A percentile compares a stretch with the other conserved stretches of the same genome.
phyloP scores from a whole-genome alignment of 2,113 vertebrate genomes.

The Platysteira castanea region DNA sequence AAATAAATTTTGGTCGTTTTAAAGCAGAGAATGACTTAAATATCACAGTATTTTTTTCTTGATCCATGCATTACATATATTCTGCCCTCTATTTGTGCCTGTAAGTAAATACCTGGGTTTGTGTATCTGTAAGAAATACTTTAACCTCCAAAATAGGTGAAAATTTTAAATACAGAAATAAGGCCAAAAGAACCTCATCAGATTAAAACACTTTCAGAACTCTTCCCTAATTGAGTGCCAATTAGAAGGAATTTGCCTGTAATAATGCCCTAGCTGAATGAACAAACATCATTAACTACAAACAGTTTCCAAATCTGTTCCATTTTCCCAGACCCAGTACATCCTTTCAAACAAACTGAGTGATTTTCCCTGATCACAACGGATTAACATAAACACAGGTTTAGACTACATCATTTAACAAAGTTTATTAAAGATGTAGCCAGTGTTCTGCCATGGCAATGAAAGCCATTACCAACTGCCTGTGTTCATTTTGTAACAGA shows the following conservation, averaged over 20 bases:
- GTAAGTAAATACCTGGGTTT: not conserved
- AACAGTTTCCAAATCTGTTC: not conserved
- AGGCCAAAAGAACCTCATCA: not conserved
- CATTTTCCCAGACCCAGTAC: not conserved
- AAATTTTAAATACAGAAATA: not conserved
- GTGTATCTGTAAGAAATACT: not conserved
- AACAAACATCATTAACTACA: not conserved
- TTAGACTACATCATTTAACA: not conserved
- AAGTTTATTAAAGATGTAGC: not conserved
- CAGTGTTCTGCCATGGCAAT: not conserved
- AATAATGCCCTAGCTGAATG: not conserved
- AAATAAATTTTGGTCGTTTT: not conserved
- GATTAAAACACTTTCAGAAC: not conserved
- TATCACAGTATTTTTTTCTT: not conserved
- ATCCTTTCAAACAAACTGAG: rapidly evolving
- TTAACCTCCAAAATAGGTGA: not conserved
- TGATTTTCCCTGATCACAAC: not conserved
- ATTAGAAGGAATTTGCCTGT: not conserved
- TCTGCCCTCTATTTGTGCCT: not conserved
- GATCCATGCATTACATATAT: not conserved
- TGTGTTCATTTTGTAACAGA: not conserved
- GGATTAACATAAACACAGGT: not conserved
- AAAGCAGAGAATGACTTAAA: not conserved
- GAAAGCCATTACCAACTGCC: not conserved
- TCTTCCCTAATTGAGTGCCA: not conserved